A percentile compares a stretch with the other conserved stretches of the same genome.
Conservation (phyloP, 2,113 vertebrate genomes). For the Oceanodroma tethys region DNA sequence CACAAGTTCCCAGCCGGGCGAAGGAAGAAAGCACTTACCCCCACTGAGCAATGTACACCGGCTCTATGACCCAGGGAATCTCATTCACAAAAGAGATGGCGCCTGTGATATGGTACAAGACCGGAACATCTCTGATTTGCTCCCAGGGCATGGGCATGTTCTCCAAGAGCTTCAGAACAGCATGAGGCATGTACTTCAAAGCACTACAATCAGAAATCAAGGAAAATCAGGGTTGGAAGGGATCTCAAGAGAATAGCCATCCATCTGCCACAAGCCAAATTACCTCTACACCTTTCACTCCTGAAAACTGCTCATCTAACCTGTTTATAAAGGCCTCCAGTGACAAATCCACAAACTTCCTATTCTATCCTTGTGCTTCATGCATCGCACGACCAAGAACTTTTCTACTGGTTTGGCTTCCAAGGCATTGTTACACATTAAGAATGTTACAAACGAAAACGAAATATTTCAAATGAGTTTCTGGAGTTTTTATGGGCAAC, state of each 20-base stretch:
- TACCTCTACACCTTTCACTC: not conserved
- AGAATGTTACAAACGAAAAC: fast-evolving
- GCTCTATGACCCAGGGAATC: slow-evolving; percentile 99
- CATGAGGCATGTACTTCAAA: slow-evolving; percentile 98
- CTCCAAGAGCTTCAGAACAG: slow-evolving; percentile 95
- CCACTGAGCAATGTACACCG: slow-evolving; percentile 98
- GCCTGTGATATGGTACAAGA: slow-evolving; percentile 97
- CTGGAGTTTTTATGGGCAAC: not conserved
- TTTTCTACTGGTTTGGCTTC: not conserved
- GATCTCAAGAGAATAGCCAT: not conserved
- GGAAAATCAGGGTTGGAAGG: not conserved
- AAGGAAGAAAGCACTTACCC: slow-evolving; percentile 79
- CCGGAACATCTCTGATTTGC: slow-evolving; percentile 94
- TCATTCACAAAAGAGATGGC: slow-evolving; percentile 99
- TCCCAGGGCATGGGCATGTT: slow-evolving; percentile 99
- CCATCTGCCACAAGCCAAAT: not conserved
- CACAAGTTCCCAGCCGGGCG: fast-evolving
- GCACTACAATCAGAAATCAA: slow-evolving; percentile 72
- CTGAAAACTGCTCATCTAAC: not conserved
- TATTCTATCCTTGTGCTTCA: not conserved
- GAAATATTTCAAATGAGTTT: fast-evolving
- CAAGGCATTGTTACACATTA: fast-evolving
- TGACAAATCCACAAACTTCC: fast-evolving
- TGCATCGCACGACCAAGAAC: fast-evolving
- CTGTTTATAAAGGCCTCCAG: not conserved